A percentile compares a stretch with the other conserved stretches of the same genome.
phyloP scores from a whole-genome alignment of 1,140 invertebrate species.

The Drosophila eugracilis region DNA sequence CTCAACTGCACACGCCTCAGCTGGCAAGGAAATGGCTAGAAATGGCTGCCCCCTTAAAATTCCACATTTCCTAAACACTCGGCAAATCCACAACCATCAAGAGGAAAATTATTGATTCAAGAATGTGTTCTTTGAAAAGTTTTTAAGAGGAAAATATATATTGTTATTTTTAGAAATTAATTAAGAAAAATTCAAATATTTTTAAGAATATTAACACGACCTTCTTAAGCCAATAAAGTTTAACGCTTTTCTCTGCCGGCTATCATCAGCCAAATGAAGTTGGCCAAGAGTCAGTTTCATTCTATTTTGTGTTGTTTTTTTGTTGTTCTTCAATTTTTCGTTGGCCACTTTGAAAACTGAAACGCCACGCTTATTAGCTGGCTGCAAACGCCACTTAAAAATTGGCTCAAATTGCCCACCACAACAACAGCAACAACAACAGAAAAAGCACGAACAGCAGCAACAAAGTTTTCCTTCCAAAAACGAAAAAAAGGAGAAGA shows the following conservation, averaged over 20 bases:
- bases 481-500: slow-evolving; percentile 7
- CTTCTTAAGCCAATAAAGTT: not conserved
- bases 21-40: slow-evolving; percentile 11
- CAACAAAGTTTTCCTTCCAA: slow-evolving; percentile 13
- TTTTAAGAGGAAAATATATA: no score
- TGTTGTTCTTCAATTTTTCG: slow-evolving; percentile 31
- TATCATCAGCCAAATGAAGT: slow-evolving; percentile 16
- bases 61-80: not conserved
- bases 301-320: slow-evolving; percentile 20
- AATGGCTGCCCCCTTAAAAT: slow-evolving; percentile 2
- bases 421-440: slow-evolving; percentile 15
- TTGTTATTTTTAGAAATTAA: no score
- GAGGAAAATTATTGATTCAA: not conserved
- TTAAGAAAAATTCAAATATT: no score
- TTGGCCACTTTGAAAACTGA: slow-evolving; percentile 63
- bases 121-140: not conserved
- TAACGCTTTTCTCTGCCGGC: not conserved
- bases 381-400: slow-evolving; percentile 67
- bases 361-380: slow-evolving; percentile 75
- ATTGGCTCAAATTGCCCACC: slow-evolving; percentile 62
- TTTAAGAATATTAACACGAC: not conserved
- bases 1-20: slow-evolving; percentile 41
- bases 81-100: not conserved
- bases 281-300: slow-evolving; percentile 40
- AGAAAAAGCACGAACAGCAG: not conserved